Evolutionary conservation across 2,888 invertebrate genomes (phyloP).

Genomic region (Ophion slaviceki): DNA sequence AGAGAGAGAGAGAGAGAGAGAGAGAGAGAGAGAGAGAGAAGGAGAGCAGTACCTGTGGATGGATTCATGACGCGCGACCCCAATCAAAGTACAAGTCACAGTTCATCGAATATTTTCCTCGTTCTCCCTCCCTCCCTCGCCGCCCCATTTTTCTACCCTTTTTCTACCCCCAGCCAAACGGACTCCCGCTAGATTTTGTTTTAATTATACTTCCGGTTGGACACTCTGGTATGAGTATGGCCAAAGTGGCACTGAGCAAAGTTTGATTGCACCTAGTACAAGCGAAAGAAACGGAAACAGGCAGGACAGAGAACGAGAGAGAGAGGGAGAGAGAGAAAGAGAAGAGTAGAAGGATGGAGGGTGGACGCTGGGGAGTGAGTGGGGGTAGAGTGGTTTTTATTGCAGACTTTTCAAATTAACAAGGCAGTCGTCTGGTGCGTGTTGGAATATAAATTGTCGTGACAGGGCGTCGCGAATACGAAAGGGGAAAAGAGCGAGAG

Average conservation of each 20-base stretch:
- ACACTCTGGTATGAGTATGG: not conserved
- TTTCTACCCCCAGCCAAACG: not conserved
- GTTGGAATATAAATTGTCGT: slow-evolving; percentile 47
- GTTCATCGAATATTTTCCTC: not conserved
- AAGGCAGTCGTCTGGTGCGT: not conserved
- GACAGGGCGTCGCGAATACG: not conserved
- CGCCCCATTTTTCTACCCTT: too few relatives aligned
- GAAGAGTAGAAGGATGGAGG: not conserved
- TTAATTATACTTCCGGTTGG: not conserved
- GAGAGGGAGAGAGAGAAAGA: not conserved
- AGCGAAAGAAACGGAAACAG: not conserved
- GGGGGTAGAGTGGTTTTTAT: slow-evolving; percentile 5
- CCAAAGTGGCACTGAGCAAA: not conserved
- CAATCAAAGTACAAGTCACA: not conserved
- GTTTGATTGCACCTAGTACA: slow-evolving; percentile 40
- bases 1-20: too few relatives aligned
- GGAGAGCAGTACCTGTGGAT: not conserved
- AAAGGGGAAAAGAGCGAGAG: not conserved
- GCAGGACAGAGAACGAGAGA: not conserved
- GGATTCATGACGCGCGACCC: not conserved
- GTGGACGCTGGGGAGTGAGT: too few relatives aligned
- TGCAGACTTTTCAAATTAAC: slow-evolving; percentile 47
- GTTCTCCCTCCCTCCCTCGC: not conserved
- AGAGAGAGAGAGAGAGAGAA: too few relatives aligned
- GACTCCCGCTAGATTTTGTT: not conserved